Evolutionary conservation across 2,888 invertebrate species (phyloP), one percentile per base, ranked within the genome.

Genomic region (Sylvicola cinctus): DNA sequence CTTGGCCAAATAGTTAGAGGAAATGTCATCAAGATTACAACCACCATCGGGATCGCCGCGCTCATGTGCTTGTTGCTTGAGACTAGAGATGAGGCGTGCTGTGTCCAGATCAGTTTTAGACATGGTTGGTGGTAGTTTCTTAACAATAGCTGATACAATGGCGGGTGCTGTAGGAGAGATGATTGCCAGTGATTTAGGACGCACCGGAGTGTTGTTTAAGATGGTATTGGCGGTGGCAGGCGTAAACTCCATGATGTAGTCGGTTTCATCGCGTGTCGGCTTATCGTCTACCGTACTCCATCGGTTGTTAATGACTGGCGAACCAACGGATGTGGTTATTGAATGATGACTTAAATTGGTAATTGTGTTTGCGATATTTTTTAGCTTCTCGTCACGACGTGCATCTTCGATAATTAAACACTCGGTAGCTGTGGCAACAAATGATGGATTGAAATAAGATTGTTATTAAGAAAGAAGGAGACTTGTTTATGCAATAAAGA

Each of bases 341-440:
- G 52, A 47, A 13, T 37, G 36, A 40, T 58, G 57, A 50, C 54
- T 55, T 46, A 80, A 77, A 46, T 76, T 64, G 10, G 83, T 83
- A 43, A 83, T 65, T 13, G 81, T 80, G 33, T 78, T 81, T 3
- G 83, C 80, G 45, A 84, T 80, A 51, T 83, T 81, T 42, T 81
- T 71, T 41, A 83, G 62, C 49, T 81, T 74, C 47, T 79, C 81
- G 49, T 72, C 70, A 16, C 72, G 62, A 39, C 68, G 65, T 32
- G 51, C 54, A 38, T 57, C 54, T 42, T 58, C 58, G 37, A 58
- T 57, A 29, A 56, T 44, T 20, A 58, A 42, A 36, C 57, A 54
- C 30, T 54, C 46, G 38, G 52, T 48, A n/a, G 50, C 47, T 43
- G 49, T 50, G 52, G 44, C 5, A 45, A 41, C 17, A 8, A 36